Percentiles rank a stretch among this genome's conserved stretches.
phyloP scores from a whole-genome alignment of 1,140 invertebrate species.

The Halotydeus destructor region DNA sequence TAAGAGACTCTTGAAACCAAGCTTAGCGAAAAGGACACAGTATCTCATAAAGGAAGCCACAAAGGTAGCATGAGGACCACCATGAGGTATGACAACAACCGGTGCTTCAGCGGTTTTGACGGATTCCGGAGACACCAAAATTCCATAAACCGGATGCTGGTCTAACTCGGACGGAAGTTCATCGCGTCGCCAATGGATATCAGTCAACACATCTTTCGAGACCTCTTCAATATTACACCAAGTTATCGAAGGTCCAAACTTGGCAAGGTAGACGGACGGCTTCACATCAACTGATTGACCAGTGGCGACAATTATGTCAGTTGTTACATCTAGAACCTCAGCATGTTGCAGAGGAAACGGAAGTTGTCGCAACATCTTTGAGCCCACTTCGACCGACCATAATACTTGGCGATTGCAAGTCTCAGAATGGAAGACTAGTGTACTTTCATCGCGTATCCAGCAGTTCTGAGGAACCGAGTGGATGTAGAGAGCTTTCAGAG shows the following conservation, averaged over 20 bases:
- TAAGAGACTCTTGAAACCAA: constrained; percentile 34
- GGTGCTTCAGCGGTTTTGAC: constrained; percentile 2
- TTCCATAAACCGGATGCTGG: no score
- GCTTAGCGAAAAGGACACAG: constrained; percentile 31
- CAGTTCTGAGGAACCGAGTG: constrained; percentile 10
- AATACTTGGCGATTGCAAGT: background rate
- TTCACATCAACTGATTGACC: constrained; percentile 9
- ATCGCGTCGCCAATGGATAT: constrained; percentile 15
- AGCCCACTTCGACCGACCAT: constrained; percentile 3
- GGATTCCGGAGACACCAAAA: no score
- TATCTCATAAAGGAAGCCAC: constrained; percentile 36
- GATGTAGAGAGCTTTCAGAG: constrained; percentile 12
- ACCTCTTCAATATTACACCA: constrained; percentile 19
- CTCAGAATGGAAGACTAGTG: constrained; percentile 7
- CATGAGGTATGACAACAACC: constrained; percentile 41
- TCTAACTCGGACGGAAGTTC: background rate
- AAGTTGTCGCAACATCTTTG: background rate
- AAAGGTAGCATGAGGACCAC: constrained; percentile 51
- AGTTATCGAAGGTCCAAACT: constrained; percentile 16
- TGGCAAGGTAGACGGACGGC: constrained; percentile 12
- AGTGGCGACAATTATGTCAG: constrained; percentile 16
- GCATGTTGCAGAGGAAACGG: constrained; percentile 9
- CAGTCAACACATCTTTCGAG: no score
- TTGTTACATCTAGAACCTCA: constrained; percentile 14
- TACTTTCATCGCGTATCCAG: constrained; percentile 10